Conservation (phyloP, 2,113 vertebrate species). For the Forbesichthys papilliferus region DNA sequence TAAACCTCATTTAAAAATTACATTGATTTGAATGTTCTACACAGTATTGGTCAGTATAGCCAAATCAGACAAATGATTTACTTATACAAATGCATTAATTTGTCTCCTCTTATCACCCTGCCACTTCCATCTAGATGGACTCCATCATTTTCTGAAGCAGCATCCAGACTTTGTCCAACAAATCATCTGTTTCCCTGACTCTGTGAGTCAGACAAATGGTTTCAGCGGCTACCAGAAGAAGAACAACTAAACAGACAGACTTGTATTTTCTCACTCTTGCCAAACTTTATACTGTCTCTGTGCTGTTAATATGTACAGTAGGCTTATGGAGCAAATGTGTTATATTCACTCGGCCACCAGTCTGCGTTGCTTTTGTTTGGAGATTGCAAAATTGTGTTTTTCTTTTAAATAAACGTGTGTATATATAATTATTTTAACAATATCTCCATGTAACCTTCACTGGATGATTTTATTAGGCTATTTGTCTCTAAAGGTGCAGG, state of each 20-base stretch:
- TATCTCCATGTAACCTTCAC: too few relatives aligned
- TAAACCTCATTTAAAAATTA: too few relatives aligned
- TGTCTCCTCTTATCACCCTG: not conserved
- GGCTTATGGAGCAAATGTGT: not conserved
- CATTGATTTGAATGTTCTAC: too few relatives aligned
- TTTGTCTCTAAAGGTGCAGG: constrained; percentile 2
- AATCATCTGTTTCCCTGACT: constrained; percentile 73
- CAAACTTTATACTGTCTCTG: not conserved
- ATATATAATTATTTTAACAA: too few relatives aligned
- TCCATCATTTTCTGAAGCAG: constrained; percentile 74
- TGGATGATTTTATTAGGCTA: not conserved
- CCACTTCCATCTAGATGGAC: constrained; percentile 74
- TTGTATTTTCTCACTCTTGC: fast-evolving
- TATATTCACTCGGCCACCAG: not conserved
- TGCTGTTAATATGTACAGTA: not conserved
- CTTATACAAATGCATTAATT: not conserved
- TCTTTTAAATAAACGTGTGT: too few relatives aligned
- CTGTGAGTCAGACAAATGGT: constrained; percentile 61
- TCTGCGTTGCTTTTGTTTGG: not conserved
- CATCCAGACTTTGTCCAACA: constrained; percentile 83
- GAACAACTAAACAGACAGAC: constrained; percentile 29
- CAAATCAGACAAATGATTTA: too few relatives aligned
- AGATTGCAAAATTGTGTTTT: not conserved
- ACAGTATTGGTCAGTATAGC: too few relatives aligned
- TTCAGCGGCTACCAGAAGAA: constrained; percentile 73